Base-by-base conservation (phyloP, 1,140 invertebrate species). In the Atopsyche davidsoni region DNA sequence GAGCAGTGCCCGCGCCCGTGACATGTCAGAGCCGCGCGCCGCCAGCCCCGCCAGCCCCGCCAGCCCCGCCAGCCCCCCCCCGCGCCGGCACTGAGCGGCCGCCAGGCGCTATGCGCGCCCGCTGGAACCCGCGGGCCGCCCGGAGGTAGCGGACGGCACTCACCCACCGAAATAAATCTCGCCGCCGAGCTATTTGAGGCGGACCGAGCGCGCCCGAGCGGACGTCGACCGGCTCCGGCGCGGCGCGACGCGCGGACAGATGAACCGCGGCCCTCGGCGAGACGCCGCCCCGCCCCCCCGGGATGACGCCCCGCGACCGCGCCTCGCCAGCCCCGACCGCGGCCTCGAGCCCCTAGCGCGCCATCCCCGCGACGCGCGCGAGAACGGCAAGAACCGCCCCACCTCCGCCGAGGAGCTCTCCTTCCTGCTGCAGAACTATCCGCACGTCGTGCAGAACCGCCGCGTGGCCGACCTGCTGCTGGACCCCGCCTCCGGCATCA, bases 371-470 rank as follows among this genome's bases (percentile, higher is more conserved):
- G 17, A 21, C 44, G 31, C 34, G 44, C 4, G 16, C 31, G 19
- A 36, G 22, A 16, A 45, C 40, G 25, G 25, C 40, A 19, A 24
- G 19, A 45, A 31, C 43, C 10, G 13, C 9, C 24, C 34, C 10
- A 25, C 42, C 11, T 48, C 45, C 39, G 34, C 34, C 11, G 46
- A 46, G 17, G 51, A 51, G 16, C 24, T 54, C 16, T 54, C 56
- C 3, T 54, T 48, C 34, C 45, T 58, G 35, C 43, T 58, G 6
- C 51, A 54, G 31, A 34, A 51, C 34, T 55, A 58, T 32, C 56
- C 56, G 13, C 53, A 55, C 47, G 53, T 58, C 2, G 13, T 55
- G 13, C 57, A 54, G 31, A 55, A 58, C 22, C 39, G 35, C 13
- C 38, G 57, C 10, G 46, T 58, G 13, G 53, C 57, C 14, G 57